Evolutionary conservation across 2,888 invertebrate genomes (phyloP).

Genomic region (Volucella inflata): DNA sequence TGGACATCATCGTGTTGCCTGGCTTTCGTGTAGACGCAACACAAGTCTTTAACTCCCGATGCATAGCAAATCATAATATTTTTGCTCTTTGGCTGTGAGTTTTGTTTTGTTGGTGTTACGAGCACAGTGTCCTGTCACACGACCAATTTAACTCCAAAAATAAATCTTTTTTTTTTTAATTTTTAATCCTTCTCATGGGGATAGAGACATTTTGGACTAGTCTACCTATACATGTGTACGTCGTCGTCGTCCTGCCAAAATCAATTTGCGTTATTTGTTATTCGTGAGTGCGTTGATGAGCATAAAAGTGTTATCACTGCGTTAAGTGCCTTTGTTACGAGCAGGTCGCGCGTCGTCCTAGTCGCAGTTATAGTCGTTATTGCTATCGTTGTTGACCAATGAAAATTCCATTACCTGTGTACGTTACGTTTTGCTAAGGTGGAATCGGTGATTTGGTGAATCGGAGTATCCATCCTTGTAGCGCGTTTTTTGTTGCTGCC

Average conservation of each 20-base stretch:
- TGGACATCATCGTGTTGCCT: conserved; percentile 29
- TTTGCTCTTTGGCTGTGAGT: conserved; percentile 42
- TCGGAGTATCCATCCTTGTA: conserved; percentile 30
- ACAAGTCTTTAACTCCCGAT: conserved; percentile 1
- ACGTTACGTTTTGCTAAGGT: conserved; percentile 12
- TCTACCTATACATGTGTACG: too few species aligned
- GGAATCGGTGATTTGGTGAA: neutral
- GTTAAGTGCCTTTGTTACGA: conserved; percentile 11
- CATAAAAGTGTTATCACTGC: conserved; percentile 16
- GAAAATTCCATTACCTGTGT: conserved; percentile 46
- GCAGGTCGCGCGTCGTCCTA: neutral
- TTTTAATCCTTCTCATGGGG: too few species aligned
- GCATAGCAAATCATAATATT: conserved; percentile 51
- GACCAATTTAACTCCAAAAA: too few species aligned
- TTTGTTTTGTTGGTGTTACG: conserved; percentile 2
- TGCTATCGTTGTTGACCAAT: conserved; percentile 48
- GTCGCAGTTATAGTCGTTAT: neutral
- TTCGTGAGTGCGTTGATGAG: neutral
- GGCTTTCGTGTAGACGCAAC: conserved; percentile 18
- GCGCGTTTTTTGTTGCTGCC: conserved; percentile 35
- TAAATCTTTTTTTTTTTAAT: too few species aligned
- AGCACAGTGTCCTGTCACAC: neutral
- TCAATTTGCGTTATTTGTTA: neutral
- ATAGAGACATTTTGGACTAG: too few species aligned
- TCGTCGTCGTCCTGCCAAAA: neutral